A percentile compares a stretch with the other conserved stretches of the same genome.
Conservation (phyloP, 2,113 vertebrate species). For the Sakesphorus luctuosus region DNA sequence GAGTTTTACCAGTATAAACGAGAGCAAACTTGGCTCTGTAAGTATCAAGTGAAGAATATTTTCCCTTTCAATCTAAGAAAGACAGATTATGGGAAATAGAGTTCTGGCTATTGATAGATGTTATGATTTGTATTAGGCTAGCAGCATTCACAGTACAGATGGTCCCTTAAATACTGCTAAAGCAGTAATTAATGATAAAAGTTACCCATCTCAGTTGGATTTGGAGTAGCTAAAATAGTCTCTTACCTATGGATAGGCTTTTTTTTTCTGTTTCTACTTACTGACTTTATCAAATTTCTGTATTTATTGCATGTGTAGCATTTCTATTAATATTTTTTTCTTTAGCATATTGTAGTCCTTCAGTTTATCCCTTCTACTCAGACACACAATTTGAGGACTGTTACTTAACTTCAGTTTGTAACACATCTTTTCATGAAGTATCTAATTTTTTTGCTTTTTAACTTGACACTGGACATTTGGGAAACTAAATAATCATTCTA, state of each 20-base stretch:
- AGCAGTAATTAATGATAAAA: slow-evolving; percentile 60
- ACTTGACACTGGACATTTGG: not conserved
- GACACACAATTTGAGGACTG: not conserved
- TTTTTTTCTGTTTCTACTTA: slow-evolving; percentile 34
- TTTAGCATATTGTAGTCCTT: not conserved
- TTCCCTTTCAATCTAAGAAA: slow-evolving; percentile 1
- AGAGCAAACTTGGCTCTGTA: not conserved
- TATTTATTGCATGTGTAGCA: not conserved
- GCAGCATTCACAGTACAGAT: slow-evolving; percentile 75
- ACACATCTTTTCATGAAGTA: not conserved
- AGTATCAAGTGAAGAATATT: slow-evolving; percentile 13
- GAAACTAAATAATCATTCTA: not conserved
- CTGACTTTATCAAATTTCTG: slow-evolving; percentile 25
- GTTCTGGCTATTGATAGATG: slow-evolving; percentile 65
- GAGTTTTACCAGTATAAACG: not conserved
- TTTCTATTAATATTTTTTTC: slow-evolving; percentile 10
- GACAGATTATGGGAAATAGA: slow-evolving; percentile 33
- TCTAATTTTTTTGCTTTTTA: not conserved
- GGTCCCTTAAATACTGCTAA: slow-evolving; percentile 38
- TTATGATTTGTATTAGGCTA: slow-evolving; percentile 73
- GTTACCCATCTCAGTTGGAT: slow-evolving; percentile 17
- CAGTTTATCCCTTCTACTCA: not conserved
- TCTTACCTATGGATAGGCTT: slow-evolving; percentile 2
- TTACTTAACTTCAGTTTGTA: not conserved
- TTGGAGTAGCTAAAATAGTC: slow-evolving; percentile 38